phyloP scores from a whole-genome alignment of 2,888 invertebrate genomes.

The Papilio demoleus region DNA sequence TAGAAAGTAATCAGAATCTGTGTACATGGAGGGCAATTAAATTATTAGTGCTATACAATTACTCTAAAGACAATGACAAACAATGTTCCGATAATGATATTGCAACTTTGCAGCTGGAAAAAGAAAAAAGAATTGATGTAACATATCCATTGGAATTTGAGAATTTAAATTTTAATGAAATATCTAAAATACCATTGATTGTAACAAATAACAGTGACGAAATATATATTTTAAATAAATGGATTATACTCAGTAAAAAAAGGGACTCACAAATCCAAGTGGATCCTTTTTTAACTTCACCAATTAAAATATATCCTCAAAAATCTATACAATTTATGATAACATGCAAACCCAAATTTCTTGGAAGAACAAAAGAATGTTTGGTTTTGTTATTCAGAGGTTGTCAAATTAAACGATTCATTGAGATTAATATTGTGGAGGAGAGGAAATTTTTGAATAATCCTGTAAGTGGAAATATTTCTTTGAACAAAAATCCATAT shows the following conservation, averaged over 20 bases:
- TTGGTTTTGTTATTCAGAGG: constrained; percentile 84
- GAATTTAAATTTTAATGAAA: constrained; percentile 67
- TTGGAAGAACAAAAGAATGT: constrained; percentile 85
- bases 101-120: constrained; percentile 60
- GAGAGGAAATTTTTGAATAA: constrained; percentile 44
- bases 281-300: constrained; percentile 63
- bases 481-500: constrained; percentile 45
- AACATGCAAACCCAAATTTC: constrained; percentile 82
- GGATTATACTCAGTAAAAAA: constrained; percentile 79
- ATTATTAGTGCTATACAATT: constrained; percentile 61
- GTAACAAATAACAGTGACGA: constrained; percentile 75
- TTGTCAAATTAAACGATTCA: constrained; percentile 84
- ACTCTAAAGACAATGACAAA: constrained; percentile 50
- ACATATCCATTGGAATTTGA: constrained; percentile 77
- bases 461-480: constrained; percentile 1
- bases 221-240: constrained; percentile 72
- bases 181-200: constrained; percentile 53
- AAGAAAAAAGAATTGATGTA: constrained; percentile 81
- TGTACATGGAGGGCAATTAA: constrained; percentile 85
- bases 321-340: constrained; percentile 73
- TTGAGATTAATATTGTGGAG: constrained; percentile 80
- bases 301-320: constrained; percentile 66
- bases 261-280: constrained; percentile 80
- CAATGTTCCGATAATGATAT: constrained; percentile 50
- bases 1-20: constrained; percentile 87